A percentile compares a stretch with the other conserved stretches of the same genome.
Conservation (phyloP, 2,113 vertebrate species). For the human (Homo sapiens) region DNA sequence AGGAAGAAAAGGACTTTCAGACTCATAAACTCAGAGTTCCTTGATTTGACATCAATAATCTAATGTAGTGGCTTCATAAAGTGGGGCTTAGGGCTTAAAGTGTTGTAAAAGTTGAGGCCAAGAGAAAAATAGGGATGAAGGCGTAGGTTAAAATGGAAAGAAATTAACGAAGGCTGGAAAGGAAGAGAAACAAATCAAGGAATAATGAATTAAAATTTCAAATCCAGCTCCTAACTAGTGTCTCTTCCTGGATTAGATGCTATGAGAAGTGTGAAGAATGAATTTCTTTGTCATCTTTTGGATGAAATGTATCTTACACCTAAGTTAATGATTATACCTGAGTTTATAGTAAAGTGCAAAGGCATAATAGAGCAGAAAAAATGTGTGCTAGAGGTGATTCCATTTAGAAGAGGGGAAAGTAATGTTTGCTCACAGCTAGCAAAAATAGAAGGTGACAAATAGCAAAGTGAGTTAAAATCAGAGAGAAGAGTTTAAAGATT, state of each 20-base stretch:
- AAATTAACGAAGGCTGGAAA: conserved; percentile 27
- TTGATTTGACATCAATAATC: conserved; percentile 41
- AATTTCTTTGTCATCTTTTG: not conserved
- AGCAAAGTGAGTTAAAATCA: not conserved
- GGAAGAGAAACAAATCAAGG: conserved; percentile 26
- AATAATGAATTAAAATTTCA: conserved; percentile 22
- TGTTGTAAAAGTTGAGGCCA: not conserved
- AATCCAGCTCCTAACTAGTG: not conserved
- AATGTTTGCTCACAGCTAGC: not conserved
- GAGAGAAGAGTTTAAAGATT: not conserved
- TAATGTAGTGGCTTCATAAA: conserved; percentile 34
- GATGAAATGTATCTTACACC: not conserved
- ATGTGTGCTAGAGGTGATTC: not conserved
- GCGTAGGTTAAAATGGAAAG: not conserved
- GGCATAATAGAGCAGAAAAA: not conserved
- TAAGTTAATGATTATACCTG: not conserved
- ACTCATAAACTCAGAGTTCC: conserved; percentile 30
- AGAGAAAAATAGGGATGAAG: conserved; percentile 5
- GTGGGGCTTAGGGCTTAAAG: not conserved
- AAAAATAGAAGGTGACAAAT: not conserved
- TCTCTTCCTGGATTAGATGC: not conserved
- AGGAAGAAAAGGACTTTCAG: conserved; percentile 12
- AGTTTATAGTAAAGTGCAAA: conserved; percentile 17
- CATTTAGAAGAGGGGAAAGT: not conserved
- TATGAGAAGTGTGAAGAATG: not conserved